Base-by-base conservation (phyloP, 2,113 vertebrate genomes). In the Oostethus manadensis region DNA sequence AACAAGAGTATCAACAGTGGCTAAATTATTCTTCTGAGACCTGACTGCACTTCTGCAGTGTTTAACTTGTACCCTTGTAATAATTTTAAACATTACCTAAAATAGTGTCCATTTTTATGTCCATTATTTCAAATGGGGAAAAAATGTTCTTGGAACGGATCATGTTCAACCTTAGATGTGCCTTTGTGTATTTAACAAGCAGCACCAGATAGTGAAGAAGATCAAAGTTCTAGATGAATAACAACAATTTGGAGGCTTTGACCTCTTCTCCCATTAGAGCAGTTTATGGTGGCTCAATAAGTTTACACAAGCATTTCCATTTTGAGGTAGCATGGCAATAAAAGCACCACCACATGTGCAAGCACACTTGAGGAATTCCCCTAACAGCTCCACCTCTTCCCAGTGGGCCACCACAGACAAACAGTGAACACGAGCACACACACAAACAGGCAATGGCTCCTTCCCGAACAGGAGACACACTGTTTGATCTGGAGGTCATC, bases 341-440 rank as follows among this genome's bases (percentile, higher is more conserved):
- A 59, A 43, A 18, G 57, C 45, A 38, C 21, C 18, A 10, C 45
- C 58, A 61, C 53, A 53, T 17, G 22, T 48, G 57, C 58, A 62
- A 58, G 50, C 66, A 23, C 62, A 64, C 43, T 54, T 74, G 51
- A 71, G 77, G 66, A 78, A 78, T 72, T 73, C 66, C 73, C 68
- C 51, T 17, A 18, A 33, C 57, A 51, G 56, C 60, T 66, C 68
- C 66, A 59, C 74, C 67, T 21, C 64, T 56, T 70, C 63, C 69
- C 65, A 0, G 20, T 62, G 65, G 75, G 56, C 67, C 3, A 16
- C 56, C 57, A 18, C 59, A 60, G 58, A 73, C 68, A 78, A 73
- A 84, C 74, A 84, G 50, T 18, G 22, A 75, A 66, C 65, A 71
- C 38, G 22, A 75, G 62, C 65, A 71, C 38, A 47, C 51, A 65